Evolutionary conservation across 2,113 vertebrate species (phyloP).

Genomic region (Xenopus tropicalis): UCB_Xtro_10.0 CM004444.2:118768501-118769000

Average conservation of each 20-base stretch:
- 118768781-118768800: conserved; percentile 6
- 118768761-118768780: conserved; percentile 46
- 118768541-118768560: conserved; percentile 56
- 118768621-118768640: conserved; percentile 46
- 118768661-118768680: conserved; percentile 39
- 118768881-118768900: no score
- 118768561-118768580: conserved; percentile 52
- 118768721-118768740: conserved; percentile 54
- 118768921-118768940: no score
- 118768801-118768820: conserved; percentile 16
- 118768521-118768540: conserved; percentile 56
- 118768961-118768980: no score
- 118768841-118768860: no score
- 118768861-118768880: no score
- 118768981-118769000: no score
- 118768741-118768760: conserved; percentile 51
- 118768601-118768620: conserved; percentile 26
- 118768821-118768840: neutral
- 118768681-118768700: conserved; percentile 50
- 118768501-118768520: conserved; percentile 45
- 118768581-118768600: conserved; percentile 44
- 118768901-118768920: no score
- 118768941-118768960: no score
- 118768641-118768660: conserved; percentile 31
- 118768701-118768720: conserved; percentile 49